phyloP scores from a whole-genome alignment of 2,888 invertebrate species.

The Cataglyphis rosenhaueri region DNA sequence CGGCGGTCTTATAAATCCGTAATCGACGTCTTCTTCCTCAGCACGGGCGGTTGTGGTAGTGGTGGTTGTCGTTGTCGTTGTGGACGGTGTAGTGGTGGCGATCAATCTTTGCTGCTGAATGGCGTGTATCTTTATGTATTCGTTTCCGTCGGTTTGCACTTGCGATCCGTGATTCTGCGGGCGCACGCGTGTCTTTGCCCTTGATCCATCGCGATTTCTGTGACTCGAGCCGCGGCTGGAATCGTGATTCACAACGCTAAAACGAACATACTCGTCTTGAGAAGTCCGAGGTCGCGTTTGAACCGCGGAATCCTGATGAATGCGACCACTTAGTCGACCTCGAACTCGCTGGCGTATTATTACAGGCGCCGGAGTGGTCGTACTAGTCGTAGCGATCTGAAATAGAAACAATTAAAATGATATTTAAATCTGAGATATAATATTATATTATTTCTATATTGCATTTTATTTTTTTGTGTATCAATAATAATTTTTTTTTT shows the following conservation, averaged over 20 bases:
- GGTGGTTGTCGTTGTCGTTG: constrained; percentile 74
- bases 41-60: constrained; percentile 62
- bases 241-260: constrained; percentile 81
- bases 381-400: constrained; percentile 65
- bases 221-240: constrained; percentile 37
- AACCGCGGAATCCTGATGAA: constrained; percentile 78
- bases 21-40: constrained; percentile 81
- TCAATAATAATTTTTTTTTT: neutral
- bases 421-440: neutral
- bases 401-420: constrained; percentile 5
- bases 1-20: constrained; percentile 86
- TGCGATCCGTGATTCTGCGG: constrained; percentile 74
- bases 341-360: constrained; percentile 80
- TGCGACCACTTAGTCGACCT: constrained; percentile 75
- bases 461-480: neutral
- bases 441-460: neutral
- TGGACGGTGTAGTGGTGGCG: constrained; percentile 66
- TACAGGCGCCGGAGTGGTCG: constrained; percentile 77
- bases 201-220: constrained; percentile 51
- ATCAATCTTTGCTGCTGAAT: constrained; percentile 66
- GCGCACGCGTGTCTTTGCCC: constrained; percentile 70
- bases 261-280: constrained; percentile 83
- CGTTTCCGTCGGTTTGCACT: constrained; percentile 81
- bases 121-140: constrained; percentile 81
- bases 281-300: constrained; percentile 81